Conservation (phyloP, 2,113 vertebrate species). For the Oreamnos americanus region DNA sequence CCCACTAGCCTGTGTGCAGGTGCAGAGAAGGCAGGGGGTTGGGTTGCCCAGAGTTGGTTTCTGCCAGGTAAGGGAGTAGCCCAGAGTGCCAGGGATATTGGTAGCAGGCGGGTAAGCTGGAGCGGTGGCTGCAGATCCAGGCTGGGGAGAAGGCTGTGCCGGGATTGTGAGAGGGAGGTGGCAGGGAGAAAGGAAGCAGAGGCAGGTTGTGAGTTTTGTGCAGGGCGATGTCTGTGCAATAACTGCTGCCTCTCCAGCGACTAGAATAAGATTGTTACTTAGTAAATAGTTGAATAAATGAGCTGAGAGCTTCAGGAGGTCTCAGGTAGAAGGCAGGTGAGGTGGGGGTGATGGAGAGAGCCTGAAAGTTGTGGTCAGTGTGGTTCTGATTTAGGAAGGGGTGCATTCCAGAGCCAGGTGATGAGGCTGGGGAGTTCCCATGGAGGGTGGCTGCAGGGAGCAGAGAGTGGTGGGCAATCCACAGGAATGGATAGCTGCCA, state of each 20-base stretch:
- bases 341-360: not conserved
- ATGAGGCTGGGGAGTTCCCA: not conserved
- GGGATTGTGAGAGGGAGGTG: slow-evolving; percentile 9
- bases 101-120: not conserved
- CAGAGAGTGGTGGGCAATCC: not conserved
- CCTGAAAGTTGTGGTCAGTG: not conserved
- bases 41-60: not conserved
- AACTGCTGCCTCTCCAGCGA: not conserved
- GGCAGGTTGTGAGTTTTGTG: not conserved
- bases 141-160: not conserved
- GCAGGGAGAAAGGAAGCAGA: slow-evolving; percentile 47
- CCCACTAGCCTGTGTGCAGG: not conserved
- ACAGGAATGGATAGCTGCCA: not conserved
- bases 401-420: not conserved
- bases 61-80: not conserved
- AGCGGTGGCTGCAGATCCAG: not conserved
- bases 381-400: not conserved
- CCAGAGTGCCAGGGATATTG: not conserved
- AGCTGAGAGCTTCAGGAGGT: not conserved
- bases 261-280: not conserved
- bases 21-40: not conserved
- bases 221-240: slow-evolving; percentile 6
- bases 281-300: slow-evolving; percentile 22
- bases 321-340: slow-evolving; percentile 12
- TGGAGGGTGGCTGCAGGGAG: not conserved